Base-by-base conservation (phyloP, 2,888 invertebrate genomes). In the Odontothrips loti region DNA sequence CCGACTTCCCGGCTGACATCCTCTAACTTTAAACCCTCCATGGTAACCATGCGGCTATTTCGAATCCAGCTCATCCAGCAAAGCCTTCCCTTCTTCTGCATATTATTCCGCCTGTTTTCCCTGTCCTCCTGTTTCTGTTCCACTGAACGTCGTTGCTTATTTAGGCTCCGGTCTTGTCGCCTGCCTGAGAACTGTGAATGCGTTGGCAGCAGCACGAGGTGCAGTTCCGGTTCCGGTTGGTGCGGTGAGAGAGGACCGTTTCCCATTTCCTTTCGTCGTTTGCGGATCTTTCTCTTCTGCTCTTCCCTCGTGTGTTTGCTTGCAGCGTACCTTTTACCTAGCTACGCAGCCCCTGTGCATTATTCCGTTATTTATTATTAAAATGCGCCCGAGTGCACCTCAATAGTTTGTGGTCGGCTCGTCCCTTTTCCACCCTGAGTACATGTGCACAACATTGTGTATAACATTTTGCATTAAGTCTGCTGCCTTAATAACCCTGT, bases 1-100 rank as follows among this genome's bases (percentile, higher is more conserved):
- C 23, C 68, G 68, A 68, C 68, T 1, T 68, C 68, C 68, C 68
- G 68, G 68, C 68, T 68, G 68, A 68, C 8, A 68, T 68, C 68
- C 68, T 68, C 68, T 68, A 68, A 68, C 68, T 23, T 51, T 23
- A 23, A 23, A 20, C 27, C 23, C 68, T 23, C n/a, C 23, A 68
- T 23, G 68, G 68, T 68, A 68, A 68, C 68, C 68, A 68, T 23
- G 4, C 34, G 34, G 34, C 34, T n/a, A 20, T 63, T 11, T n/a
- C 63, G 11, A 68, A 20, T 1, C 68, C 0, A 20, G 6, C 34
- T 43, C n/a, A 23, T 68, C 68, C 68, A 11, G n/a, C 68, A 3
- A 68, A 9, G 15, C 68, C 23, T 9, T 23, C 68, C 23, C 23
- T 68, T 23, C 68, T 11, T 68, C 23, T 68, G n/a, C 11, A 23